phyloP scores from a whole-genome alignment of 2,113 vertebrate species.

The Oryzias celebensis region DNA sequence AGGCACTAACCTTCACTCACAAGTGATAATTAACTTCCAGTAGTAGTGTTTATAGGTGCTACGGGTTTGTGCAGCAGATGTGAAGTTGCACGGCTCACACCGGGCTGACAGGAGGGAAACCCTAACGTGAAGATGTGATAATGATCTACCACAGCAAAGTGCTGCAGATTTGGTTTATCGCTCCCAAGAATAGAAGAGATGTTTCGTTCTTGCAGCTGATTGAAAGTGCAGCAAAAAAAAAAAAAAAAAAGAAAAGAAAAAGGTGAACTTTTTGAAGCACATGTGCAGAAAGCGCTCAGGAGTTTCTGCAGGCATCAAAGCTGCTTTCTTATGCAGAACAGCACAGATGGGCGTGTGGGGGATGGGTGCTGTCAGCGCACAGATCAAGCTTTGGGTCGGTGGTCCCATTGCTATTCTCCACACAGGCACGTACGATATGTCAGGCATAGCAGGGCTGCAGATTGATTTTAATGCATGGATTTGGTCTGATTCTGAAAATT shows the following conservation, averaged over 20 bases:
- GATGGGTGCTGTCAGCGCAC: constrained; percentile 71
- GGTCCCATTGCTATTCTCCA: constrained; percentile 73
- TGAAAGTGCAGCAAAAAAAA: constrained; percentile 6
- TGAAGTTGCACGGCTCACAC: constrained; percentile 11
- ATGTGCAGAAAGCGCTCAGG: constrained; percentile 25
- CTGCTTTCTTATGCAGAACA: constrained; percentile 67
- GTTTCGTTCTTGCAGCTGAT: constrained; percentile 19
- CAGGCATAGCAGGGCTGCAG: constrained; percentile 57
- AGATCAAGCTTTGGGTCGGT: constrained; percentile 70
- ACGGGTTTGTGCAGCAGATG: constrained; percentile 24
- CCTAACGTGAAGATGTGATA: constrained; percentile 17
- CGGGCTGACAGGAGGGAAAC: constrained; percentile 7
- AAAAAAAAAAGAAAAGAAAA: neutral
- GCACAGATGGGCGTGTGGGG: constrained; percentile 72
- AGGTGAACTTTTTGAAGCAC: constrained; percentile 29
- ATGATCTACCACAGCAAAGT: constrained; percentile 17
- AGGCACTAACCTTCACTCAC: constrained; percentile 21
- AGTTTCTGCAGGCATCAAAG: constrained; percentile 40
- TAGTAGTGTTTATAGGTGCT: constrained; percentile 20
- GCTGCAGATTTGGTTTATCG: constrained; percentile 23
- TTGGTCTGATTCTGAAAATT: too few species aligned
- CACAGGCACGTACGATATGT: constrained; percentile 68
- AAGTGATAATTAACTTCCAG: constrained; percentile 36
- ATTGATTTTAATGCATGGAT: constrained; percentile 1
- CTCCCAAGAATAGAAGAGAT: constrained; percentile 18